These are phyloP conservation scores for Chrysochloris asiatica DNA, from an alignment of 2,113 vertebrate species.

Conservation along the genomic window DNA sequence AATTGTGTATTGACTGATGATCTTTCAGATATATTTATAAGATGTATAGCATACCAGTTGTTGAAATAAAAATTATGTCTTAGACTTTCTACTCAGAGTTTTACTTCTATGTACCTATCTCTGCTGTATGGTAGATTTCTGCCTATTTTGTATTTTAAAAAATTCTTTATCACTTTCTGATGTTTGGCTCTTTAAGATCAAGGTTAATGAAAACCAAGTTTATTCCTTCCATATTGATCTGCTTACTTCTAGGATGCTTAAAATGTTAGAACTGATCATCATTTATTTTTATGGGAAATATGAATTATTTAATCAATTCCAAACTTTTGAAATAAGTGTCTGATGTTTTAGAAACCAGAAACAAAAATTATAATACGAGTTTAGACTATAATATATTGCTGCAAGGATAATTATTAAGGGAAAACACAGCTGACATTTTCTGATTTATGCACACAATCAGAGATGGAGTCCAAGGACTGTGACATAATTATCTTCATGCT, in stretches of 20 bases:
- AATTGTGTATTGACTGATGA: neutral
- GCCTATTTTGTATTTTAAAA: slow-evolving; percentile 15
- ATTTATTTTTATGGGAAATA: slow-evolving; percentile 73
- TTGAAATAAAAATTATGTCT: slow-evolving; percentile 2
- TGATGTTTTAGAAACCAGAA: slow-evolving; percentile 83
- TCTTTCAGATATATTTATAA: too few species aligned
- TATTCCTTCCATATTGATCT: slow-evolving; percentile 66
- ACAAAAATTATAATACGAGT: slow-evolving; percentile 83
- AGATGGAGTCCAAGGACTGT: slow-evolving; percentile 89
- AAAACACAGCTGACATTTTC: slow-evolving; percentile 89
- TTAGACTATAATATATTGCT: slow-evolving; percentile 85
- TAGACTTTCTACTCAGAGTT: neutral
- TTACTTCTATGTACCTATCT: neutral
- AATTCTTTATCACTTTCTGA: slow-evolving; percentile 31
- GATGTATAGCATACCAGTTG: too few species aligned
- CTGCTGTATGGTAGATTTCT: neutral
- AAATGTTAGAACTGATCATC: slow-evolving; percentile 72
- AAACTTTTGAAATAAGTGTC: slow-evolving; percentile 83
- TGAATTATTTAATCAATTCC: slow-evolving; percentile 82
- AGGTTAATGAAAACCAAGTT: neutral
- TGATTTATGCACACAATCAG: slow-evolving; percentile 91
- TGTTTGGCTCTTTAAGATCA: neutral
- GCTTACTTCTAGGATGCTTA: slow-evolving; percentile 62
- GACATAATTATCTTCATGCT: slow-evolving; percentile 91
- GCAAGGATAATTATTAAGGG: slow-evolving; percentile 88